Evolutionary conservation across 1,140 invertebrate species (phyloP).

Genomic region (Rhysida immarginata): DNA sequence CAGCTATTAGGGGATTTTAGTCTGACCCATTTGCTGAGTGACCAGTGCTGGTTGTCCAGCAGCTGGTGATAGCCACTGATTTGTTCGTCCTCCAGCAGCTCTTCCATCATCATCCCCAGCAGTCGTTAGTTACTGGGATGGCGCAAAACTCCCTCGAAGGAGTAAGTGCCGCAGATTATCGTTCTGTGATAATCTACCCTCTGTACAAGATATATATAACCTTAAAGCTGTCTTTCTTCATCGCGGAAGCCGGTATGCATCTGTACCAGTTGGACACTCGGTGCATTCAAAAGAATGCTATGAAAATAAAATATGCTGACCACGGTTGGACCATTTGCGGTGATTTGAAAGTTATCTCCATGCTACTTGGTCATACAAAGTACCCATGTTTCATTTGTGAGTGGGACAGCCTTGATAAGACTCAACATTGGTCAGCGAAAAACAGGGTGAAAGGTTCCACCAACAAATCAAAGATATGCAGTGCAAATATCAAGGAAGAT

Average conservation of each 20-base stretch:
- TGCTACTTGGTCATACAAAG: not conserved
- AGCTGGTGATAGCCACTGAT: too few species aligned
- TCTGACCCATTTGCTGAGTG: too few species aligned
- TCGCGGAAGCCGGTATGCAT: not conserved
- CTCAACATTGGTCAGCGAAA: not conserved
- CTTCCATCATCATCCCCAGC: too few species aligned
- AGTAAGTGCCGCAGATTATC: too few species aligned
- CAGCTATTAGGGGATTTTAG: too few species aligned
- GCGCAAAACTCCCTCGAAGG: too few species aligned
- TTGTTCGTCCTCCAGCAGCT: too few species aligned
- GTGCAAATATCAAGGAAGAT: not conserved
- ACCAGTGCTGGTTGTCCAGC: too few species aligned
- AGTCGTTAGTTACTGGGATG: too few species aligned
- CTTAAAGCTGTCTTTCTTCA: not conserved
- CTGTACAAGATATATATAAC: too few species aligned
- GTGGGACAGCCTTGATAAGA: not conserved
- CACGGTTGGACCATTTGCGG: not conserved
- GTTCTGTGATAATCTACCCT: too few species aligned
- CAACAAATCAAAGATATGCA: not conserved
- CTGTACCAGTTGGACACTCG: not conserved
- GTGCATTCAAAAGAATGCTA: not conserved
- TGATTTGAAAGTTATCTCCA: not conserved
- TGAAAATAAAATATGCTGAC: not conserved
- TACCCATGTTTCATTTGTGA: not conserved
- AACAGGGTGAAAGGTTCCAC: not conserved